Base-by-base conservation (phyloP, 2,113 vertebrate genomes). In the Hippocampus guttulatus region DNA sequence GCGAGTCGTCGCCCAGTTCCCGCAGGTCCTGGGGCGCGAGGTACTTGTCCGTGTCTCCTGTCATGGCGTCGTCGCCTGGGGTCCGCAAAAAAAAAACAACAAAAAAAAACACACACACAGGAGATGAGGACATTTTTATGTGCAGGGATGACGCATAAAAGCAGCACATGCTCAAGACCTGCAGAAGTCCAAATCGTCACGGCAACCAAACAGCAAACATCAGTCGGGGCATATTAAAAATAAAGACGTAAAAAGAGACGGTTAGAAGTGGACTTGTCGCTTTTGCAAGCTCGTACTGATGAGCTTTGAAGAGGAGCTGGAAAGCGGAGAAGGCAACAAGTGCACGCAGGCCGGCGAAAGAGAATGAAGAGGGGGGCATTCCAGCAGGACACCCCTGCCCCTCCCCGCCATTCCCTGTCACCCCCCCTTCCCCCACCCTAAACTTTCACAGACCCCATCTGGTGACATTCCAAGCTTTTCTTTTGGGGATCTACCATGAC, bases 61-160 rank as follows among this genome's bases (percentile, higher is more conserved):
- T 97, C 94, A 98, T 94, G 1, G 95, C 96, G 89, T 98, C 97
- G 67, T 98, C 97, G 92, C 97, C 97, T 99, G 75, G 18, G 1
- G 55, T 68, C 69, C 81, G 64, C 80, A 64, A 51, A 12, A 27
- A 14, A 0, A 25, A 58, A 4, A 47, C 10, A 62, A 14, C 21
- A 12, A 67, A 49, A 60, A 23, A 12, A 67, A 49, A 2, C 27
- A 51, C 54, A 40, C 10, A 66, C 7, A 67, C 21, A 45, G 12
- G 63, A 23, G 63, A 25, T 3, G n/a, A 65, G 8, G 10, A 64
- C 58, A 16, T 30, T 15, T 27, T 63, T 45, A 23, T n/a, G 20
- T n/a, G 15, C 58, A 38, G 27, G 58, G 33, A 20, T 30, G 62
- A 64, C 21, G 3, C 18, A 65, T 8, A 27, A 47, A 47, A 27